Evolutionary conservation across 2,888 invertebrate species (phyloP).

Genomic region (Neocrepidodera transversa): DNA sequence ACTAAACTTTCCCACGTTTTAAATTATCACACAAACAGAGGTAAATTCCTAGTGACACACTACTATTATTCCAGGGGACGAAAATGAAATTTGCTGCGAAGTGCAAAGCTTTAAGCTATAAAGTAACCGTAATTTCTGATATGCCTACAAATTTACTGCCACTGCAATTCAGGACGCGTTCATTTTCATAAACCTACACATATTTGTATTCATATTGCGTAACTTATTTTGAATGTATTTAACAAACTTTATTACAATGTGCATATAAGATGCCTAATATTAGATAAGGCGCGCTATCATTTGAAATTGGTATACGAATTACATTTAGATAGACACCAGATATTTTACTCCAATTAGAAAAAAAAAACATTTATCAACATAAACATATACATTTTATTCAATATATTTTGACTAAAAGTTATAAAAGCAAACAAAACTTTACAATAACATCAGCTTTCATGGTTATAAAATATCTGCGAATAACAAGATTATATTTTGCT

Average conservation of each 20-base stretch:
- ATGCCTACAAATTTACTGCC: slow-evolving; percentile 48
- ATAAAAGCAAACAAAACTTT: too few species aligned
- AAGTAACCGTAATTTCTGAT: slow-evolving; percentile 57
- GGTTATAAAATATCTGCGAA: too few species aligned
- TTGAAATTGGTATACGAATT: too few species aligned
- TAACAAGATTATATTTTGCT: too few species aligned
- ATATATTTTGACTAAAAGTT: too few species aligned
- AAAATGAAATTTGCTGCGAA: slow-evolving; percentile 51
- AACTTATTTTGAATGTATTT: slow-evolving; percentile 57
- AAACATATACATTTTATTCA: too few species aligned
- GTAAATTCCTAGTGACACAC: background rate
- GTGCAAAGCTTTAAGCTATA: slow-evolving; percentile 52
- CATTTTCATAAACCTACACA: slow-evolving; percentile 56
- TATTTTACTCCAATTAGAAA: too few species aligned
- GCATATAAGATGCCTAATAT: slow-evolving; percentile 55
- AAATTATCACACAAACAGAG: background rate
- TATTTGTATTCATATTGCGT: slow-evolving; percentile 60
- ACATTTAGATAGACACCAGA: too few species aligned
- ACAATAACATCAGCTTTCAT: too few species aligned
- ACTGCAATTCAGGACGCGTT: slow-evolving; percentile 53
- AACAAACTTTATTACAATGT: slow-evolving; percentile 59
- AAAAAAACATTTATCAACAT: too few species aligned
- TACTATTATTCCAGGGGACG: slow-evolving; percentile 33
- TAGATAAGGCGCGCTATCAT: too few species aligned
- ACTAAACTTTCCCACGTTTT: too few species aligned